phyloP scores from a whole-genome alignment of 2,888 invertebrate genomes.

The Cataglyphis albicans region DNA sequence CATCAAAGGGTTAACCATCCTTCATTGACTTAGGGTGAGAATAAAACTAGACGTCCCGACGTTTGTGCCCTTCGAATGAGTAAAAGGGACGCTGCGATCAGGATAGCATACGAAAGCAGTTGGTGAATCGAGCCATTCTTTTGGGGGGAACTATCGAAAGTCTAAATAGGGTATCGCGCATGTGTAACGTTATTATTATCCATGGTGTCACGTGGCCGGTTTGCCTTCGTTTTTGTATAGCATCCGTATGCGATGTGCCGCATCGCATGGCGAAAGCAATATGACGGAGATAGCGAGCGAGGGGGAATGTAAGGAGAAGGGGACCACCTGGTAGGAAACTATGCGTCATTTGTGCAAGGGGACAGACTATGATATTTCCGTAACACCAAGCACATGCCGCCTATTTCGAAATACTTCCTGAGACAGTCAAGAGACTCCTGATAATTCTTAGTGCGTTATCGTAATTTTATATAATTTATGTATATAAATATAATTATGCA shows the following conservation, averaged over 20 bases:
- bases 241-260: slow-evolving; percentile 62
- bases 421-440: slow-evolving; percentile 44
- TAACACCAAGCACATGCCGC: slow-evolving; percentile 67
- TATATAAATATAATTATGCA: not conserved
- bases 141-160: slow-evolving; percentile 56
- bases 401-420: slow-evolving; percentile 69
- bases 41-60: slow-evolving; percentile 67
- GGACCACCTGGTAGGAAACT: slow-evolving; percentile 69
- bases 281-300: slow-evolving; percentile 18
- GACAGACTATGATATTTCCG: slow-evolving; percentile 67
- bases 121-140: slow-evolving; percentile 67
- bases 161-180: slow-evolving; percentile 65
- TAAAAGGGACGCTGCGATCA: slow-evolving; percentile 79
- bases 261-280: slow-evolving; percentile 40
- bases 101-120: slow-evolving; percentile 76
- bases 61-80: slow-evolving; percentile 73
- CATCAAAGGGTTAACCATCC: slow-evolving; percentile 25
- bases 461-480: not conserved
- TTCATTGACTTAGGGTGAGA: slow-evolving; percentile 13
- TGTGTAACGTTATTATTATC: slow-evolving; percentile 72
- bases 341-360: slow-evolving; percentile 51
- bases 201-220: slow-evolving; percentile 68
- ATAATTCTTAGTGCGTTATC: slow-evolving; percentile 57
- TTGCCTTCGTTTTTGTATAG: slow-evolving; percentile 74
- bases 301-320: slow-evolving; percentile 8